Evolutionary conservation across 53 echinoderm and acorn worm genomes (phyloP).

Genomic region (Glandiceps talaboti): DNA sequence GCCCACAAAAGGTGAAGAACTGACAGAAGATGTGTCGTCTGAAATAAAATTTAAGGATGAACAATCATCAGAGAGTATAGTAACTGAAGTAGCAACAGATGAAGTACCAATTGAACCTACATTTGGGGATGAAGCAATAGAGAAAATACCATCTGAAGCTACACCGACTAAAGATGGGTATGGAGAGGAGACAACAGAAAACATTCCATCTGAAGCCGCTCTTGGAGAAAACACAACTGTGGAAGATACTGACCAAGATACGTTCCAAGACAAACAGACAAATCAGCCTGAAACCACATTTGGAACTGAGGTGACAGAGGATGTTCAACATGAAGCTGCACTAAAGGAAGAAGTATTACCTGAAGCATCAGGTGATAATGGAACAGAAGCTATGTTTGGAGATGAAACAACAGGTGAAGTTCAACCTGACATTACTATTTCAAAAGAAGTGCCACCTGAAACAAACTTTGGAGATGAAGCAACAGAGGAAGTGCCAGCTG

Average conservation of each 20-base stretch:
- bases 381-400: too few relatives aligned
- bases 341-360: slow-evolving; percentile 27
- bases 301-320: not conserved
- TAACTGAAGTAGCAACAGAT: too few relatives aligned
- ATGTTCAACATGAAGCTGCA: not conserved
- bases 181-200: not conserved
- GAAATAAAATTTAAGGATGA: too few relatives aligned
- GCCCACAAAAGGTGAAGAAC: not conserved
- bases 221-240: not conserved
- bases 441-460: too few relatives aligned
- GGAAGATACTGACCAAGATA: not conserved
- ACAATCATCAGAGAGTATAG: too few relatives aligned
- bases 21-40: too few relatives aligned
- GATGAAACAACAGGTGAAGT: slow-evolving; percentile 17
- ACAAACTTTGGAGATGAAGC: too few relatives aligned
- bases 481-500: too few relatives aligned
- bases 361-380: too few relatives aligned
- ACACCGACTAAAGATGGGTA: not conserved
- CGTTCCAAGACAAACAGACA: slow-evolving; percentile 23
- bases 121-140: too few relatives aligned
- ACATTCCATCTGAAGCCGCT: not conserved
- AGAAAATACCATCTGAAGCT: slow-evolving; percentile 34
- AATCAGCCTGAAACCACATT: not conserved
- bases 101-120: too few relatives aligned
- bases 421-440: not conserved